Evolutionary conservation across 2,888 invertebrate species (phyloP), one percentile per base, ranked within the genome.

Genomic region (Lottia gigantea): DNA sequence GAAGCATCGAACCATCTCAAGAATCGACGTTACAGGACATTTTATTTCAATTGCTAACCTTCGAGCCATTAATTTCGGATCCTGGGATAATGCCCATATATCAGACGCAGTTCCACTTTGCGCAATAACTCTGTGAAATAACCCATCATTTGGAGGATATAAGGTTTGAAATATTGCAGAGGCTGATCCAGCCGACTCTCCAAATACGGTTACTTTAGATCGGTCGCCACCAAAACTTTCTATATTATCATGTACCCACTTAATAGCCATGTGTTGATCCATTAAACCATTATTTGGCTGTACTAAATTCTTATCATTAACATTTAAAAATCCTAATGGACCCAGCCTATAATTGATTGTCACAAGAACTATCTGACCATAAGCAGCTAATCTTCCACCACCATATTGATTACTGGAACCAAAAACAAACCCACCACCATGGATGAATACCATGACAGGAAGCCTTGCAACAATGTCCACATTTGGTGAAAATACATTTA

Each of bases 191-290:
- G 55, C 19, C 19, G 55, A 55, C 14, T 55, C 19, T 19, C 55
- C 55, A 19, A 55, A 55, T 12, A 55, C 3, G 11, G 55, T 55
- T 19, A 55, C 23, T 12, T 23, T 55, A 55, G 19, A 23, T n/a
- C 19, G 55, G 15, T 55, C 55, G 3, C 55, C 55, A 14, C 55
- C 55, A 23, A 55, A 55, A 23, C 55, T 23, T 55, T 23, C 19
- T 12, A 55, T 55, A 14, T 55, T 55, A 23, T 55, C 55, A 23
- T 55, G 19, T 14, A 55, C 55, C 55, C 55, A 55, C 55, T 23
- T 14, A 19, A 55, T 55, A 23, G 55, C 55, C 55, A 55, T 55
- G 19, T 23, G 55, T 55, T 55, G 55, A 55, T 55, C 55, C 55
- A 19, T 23, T 23, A 55, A 23, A 4, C 55, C 55, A 55, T 55